A percentile compares a stretch with the other conserved stretches of the same genome.
Evolutionary conservation across 2,888 invertebrate genomes (phyloP).

Genomic region (Perithous albicinctus): DNA sequence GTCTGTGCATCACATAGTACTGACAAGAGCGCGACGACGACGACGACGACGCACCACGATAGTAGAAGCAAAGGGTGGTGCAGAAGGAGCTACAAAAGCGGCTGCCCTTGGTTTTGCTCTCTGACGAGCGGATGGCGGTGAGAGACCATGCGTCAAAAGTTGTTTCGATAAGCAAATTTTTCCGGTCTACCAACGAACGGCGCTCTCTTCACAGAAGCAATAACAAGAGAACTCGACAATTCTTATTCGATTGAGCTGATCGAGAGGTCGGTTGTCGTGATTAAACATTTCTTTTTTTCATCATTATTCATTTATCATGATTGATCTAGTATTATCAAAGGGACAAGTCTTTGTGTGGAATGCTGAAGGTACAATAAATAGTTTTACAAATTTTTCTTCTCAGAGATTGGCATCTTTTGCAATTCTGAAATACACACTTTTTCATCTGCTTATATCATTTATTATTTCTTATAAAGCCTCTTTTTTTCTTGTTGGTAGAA

Average conservation of each 20-base stretch:
- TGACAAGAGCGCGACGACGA: constrained; percentile 8
- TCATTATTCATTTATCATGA: no score
- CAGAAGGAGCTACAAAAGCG: constrained; percentile 11
- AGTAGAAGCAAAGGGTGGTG: constrained; percentile 44
- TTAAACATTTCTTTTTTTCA: no score
- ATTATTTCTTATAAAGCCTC: not conserved
- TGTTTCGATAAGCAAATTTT: no score
- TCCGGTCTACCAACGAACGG: no score
- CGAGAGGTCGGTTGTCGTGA: no score
- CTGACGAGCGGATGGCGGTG: constrained; percentile 22
- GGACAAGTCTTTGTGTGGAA: constrained; percentile 89
- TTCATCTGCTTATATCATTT: constrained; percentile 7
- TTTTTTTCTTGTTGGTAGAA: no score
- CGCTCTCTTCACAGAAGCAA: no score
- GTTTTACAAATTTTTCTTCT: constrained; percentile 24
- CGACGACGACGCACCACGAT: constrained; percentile 38
- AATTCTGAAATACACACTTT: constrained; percentile 2
- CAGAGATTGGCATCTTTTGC: not conserved
- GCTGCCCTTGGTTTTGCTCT: constrained; percentile 43
- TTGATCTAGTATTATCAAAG: constrained; percentile 83
- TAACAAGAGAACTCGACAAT: no score
- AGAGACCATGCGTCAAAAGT: no score
- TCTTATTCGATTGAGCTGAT: no score
- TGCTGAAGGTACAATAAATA: constrained; percentile 86
- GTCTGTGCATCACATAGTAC: constrained; percentile 13